Percentiles rank a stretch among this genome's conserved stretches.
phyloP scores from a whole-genome alignment of 2,888 invertebrate species.

The Anagyrus pseudococci region DNA sequence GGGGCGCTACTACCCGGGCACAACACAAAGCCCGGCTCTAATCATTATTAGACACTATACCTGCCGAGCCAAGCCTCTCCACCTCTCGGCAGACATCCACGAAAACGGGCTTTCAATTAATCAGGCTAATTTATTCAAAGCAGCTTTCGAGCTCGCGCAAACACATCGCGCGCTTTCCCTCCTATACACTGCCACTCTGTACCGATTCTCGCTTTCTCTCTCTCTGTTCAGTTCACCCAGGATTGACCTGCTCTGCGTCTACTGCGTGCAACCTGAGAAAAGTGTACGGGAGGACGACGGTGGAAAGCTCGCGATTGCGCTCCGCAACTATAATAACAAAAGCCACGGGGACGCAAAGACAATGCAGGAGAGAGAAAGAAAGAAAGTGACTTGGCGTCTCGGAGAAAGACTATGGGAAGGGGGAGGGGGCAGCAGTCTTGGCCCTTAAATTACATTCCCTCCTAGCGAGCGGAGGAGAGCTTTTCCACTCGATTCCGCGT shows the following conservation, averaged over 20 bases:
- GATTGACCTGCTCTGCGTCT: not conserved
- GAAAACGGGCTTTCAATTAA: slow-evolving; percentile 13
- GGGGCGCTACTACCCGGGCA: not conserved
- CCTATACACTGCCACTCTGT: no score
- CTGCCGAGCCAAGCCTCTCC: no score
- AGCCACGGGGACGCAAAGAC: not conserved
- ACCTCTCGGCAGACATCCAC: not conserved
- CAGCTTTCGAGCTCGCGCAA: not conserved
- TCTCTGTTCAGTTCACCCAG: no score
- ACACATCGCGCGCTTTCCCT: no score
- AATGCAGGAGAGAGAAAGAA: not conserved
- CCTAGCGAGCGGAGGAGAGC: slow-evolving; percentile 20
- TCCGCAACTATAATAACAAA: no score
- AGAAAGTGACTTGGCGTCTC: not conserved
- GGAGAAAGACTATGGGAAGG: no score
- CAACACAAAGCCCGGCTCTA: slow-evolving; percentile 1
- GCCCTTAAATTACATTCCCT: slow-evolving; percentile 35
- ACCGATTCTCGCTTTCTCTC: no score
- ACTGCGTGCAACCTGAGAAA: not conserved
- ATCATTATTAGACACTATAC: slow-evolving; percentile 1
- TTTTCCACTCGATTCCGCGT: slow-evolving; percentile 36
- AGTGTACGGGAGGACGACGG: no score
- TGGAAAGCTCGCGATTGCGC: no score
- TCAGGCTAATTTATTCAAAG: slow-evolving; percentile 19
- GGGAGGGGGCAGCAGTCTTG: no score